Base-by-base conservation (phyloP, 1,140 invertebrate species). In the Carcinoscorpius rotundicauda region DNA sequence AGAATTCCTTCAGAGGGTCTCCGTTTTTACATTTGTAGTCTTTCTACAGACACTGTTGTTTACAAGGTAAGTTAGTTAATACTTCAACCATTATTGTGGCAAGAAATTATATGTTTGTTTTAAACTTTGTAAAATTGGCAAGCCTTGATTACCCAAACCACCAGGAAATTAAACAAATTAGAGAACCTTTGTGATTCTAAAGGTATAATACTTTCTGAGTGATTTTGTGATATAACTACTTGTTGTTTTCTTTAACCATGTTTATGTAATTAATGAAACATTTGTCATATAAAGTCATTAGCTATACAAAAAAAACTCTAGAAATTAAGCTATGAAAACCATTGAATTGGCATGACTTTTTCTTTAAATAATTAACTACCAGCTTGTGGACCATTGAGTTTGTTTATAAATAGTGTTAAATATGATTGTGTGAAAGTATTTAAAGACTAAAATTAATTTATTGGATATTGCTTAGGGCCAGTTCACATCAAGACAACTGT, bases 11-110 rank as follows among this genome's bases (percentile, higher is more conserved):
- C 77, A 49, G 86, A 87, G 5, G 89, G 87, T 5, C 82, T 87
- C 5, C 83, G 93, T 60, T 99, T 94, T 80, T 99, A 99, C 77
- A 92, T 98, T 73, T 98, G 95, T 79, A 97, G 93, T 56, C 79
- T 99, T 61, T 97, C 92, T 29, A 78, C 89, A 60, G 85, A 84
- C 65, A 95, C 87, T 4, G 81, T 99, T 62, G 93, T 99, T n/a
- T 99, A 98, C 81, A 99, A 99, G 75, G 81, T 82, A 70, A 67
- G 64, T 51, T 52, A 59, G 48, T 6, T 8, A 66, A 66, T 55
- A 11, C 6, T 52, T 9, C 3, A 57, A 57, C 2, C 55, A 10
- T 57, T 57, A 10, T 10, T 57, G 55, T 10, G 55, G 11, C 55
- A 57, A 57, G 55, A 2, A 57, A 57, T 2, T 10, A 57, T 10